A percentile compares a stretch with the other conserved stretches of the same genome.
These are phyloP conservation scores for Stictonetta naevosa DNA, from an alignment of 2,113 vertebrate species.

Conservation along the genomic window DNA sequence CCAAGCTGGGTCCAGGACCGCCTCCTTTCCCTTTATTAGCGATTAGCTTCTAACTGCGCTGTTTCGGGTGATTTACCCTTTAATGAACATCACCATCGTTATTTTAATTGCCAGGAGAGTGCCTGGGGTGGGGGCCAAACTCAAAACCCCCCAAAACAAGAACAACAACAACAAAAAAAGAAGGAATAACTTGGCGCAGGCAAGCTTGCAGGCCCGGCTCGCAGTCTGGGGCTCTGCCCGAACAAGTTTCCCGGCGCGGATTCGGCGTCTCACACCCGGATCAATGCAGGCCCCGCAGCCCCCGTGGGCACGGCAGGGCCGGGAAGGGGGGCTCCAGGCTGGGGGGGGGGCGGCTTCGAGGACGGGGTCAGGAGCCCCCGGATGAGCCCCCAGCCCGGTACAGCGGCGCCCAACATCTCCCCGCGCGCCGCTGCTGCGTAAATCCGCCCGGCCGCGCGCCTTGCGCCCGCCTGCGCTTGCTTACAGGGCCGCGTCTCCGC, in stretches of 20 bases:
- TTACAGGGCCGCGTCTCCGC: fast-evolving
- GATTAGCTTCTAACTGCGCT: background rate
- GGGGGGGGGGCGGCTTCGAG: background rate
- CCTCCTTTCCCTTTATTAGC: background rate
- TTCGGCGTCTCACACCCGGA: background rate
- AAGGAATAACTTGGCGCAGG: background rate
- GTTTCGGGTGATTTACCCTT: background rate
- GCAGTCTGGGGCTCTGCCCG: background rate
- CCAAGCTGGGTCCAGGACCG: fast-evolving
- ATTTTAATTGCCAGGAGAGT: background rate
- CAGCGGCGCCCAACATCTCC: too few relatives aligned
- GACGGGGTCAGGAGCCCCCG: background rate
- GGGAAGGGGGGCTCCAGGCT: background rate
- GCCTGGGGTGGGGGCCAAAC: background rate
- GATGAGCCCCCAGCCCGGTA: too few relatives aligned
- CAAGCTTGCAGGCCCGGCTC: background rate
- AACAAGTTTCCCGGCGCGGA: background rate
- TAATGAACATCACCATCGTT: background rate
- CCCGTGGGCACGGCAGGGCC: background rate
- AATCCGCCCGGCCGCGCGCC: too few relatives aligned
- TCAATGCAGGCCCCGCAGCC: background rate
- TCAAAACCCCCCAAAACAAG: too few relatives aligned
- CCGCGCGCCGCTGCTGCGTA: too few relatives aligned
- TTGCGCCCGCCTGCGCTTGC: background rate
- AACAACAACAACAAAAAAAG: background rate